phyloP scores from a whole-genome alignment of 2,888 invertebrate genomes.

The Drosophila dives region DNA sequence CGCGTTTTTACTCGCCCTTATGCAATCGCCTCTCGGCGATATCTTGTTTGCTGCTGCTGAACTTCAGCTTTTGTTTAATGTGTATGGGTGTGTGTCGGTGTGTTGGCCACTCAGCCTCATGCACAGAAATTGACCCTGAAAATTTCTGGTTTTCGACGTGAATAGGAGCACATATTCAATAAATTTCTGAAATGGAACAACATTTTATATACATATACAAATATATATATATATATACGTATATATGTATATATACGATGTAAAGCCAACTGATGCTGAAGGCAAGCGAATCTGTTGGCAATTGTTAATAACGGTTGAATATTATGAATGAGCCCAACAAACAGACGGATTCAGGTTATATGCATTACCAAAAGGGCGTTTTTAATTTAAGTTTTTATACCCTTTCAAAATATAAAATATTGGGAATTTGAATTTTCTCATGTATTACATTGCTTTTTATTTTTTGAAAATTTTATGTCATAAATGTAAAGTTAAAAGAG shows the following conservation, averaged over 20 bases:
- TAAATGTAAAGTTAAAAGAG: not conserved
- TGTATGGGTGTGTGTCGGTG: slow-evolving; percentile 13
- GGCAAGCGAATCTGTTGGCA: slow-evolving; percentile 4
- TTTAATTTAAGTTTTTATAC: not conserved
- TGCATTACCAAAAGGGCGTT: slow-evolving; percentile 9
- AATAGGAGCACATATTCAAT: slow-evolving; percentile 53
- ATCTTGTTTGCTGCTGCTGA: slow-evolving; percentile 55
- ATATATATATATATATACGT: not conserved
- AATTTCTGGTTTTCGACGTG: slow-evolving; percentile 77
- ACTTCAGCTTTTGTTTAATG: slow-evolving; percentile 44
- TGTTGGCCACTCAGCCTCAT: slow-evolving; percentile 46
- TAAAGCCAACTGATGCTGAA: slow-evolving; percentile 3
- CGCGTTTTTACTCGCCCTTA: slow-evolving; percentile 64
- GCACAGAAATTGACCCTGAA: slow-evolving; percentile 80
- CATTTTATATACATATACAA: not conserved
- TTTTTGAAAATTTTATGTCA: not conserved
- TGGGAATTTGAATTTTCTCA: too few relatives aligned
- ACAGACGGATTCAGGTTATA: slow-evolving; percentile 14
- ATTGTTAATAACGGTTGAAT: slow-evolving; percentile 32
- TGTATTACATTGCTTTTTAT: not conserved
- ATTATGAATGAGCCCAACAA: slow-evolving; percentile 18
- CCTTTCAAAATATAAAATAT: not conserved
- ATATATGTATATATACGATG: not conserved
- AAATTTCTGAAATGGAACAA: slow-evolving; percentile 41
- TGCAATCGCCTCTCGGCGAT: slow-evolving; percentile 64